Evolutionary conservation across 2,113 vertebrate genomes (phyloP).

Genomic region (Corydoras sp.): DNA sequence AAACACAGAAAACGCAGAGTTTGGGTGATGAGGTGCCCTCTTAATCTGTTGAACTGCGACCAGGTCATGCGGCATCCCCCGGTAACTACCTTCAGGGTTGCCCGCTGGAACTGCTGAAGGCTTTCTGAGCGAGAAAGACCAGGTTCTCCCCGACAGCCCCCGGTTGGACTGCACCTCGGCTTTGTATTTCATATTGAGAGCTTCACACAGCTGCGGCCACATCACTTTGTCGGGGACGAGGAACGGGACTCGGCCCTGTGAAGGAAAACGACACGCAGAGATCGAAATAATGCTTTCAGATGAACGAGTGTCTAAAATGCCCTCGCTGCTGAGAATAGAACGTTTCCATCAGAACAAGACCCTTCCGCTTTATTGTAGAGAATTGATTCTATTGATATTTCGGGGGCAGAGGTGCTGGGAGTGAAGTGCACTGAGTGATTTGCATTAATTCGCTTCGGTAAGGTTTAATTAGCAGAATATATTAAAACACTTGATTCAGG

Average conservation of each 20-base stretch:
- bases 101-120: conserved; percentile 83
- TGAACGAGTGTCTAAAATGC: not conserved
- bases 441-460: no score
- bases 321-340: no score
- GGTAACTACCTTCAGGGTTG: conserved; percentile 87
- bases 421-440: no score
- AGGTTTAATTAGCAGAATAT: no score
- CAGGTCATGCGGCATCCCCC: conserved; percentile 88
- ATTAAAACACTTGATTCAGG: no score
- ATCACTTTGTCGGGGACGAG: conserved; percentile 89
- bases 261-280: not conserved
- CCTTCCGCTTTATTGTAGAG: no score
- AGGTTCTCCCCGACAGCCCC: conserved; percentile 87
- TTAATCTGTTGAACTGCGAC: conserved; percentile 94
- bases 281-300: not conserved
- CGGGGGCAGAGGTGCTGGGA: no score
- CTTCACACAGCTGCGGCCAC: conserved; percentile 89
- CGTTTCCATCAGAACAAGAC: no score
- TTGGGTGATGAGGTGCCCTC: conserved; percentile 28
- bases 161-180: conserved; percentile 90
- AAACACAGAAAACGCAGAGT: no score
- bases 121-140: conserved; percentile 90
- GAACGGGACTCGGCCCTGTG: conserved; percentile 88
- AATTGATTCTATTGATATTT: no score
- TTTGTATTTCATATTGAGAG: conserved; percentile 96